Evolutionary conservation across 2,888 invertebrate species (phyloP).

Genomic region (Maniola hyperantus): DNA sequence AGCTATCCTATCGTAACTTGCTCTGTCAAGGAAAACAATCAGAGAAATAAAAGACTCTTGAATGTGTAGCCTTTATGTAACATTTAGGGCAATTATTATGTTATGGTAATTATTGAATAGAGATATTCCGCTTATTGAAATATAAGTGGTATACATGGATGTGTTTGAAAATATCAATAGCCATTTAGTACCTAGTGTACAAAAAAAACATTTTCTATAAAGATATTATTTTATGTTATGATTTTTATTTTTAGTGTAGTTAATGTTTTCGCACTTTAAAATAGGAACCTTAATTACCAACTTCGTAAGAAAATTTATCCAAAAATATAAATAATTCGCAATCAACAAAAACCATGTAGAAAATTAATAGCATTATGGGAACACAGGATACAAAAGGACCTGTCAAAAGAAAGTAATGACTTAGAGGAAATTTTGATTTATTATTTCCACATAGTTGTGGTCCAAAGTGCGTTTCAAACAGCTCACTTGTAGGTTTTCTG

Average conservation of each 20-base stretch:
- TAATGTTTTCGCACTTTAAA: conserved; percentile 40
- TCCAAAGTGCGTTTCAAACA: conserved; percentile 81
- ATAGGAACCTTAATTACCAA: conserved; percentile 80
- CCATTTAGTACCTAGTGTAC: conserved; percentile 23
- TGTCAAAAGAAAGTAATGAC: conserved; percentile 77
- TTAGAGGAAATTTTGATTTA: conserved; percentile 80
- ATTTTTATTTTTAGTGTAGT: conserved; percentile 27
- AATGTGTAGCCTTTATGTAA: conserved; percentile 24
- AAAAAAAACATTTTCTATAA: conserved; percentile 14
- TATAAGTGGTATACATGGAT: conserved; percentile 26
- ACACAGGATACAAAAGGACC: conserved; percentile 73
- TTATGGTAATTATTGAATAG: conserved; percentile 18
- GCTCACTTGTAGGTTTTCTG: conserved; percentile 79
- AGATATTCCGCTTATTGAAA: conserved; percentile 17
- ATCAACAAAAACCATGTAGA: conserved; percentile 80
- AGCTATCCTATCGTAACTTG: too few species aligned
- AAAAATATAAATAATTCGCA: conserved; percentile 79
- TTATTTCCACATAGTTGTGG: conserved; percentile 82
- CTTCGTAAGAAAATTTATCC: conserved; percentile 79
- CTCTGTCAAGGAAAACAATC: conserved; percentile 8
- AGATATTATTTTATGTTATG: conserved; percentile 14
- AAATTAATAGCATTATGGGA: conserved; percentile 74
- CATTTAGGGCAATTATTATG: conserved; percentile 22
- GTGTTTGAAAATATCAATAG: conserved; percentile 14
- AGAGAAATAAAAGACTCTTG: conserved; percentile 22